phyloP scores from a whole-genome alignment of 2,797 vertebrate genomes.

The Gallinago stenura region DNA sequence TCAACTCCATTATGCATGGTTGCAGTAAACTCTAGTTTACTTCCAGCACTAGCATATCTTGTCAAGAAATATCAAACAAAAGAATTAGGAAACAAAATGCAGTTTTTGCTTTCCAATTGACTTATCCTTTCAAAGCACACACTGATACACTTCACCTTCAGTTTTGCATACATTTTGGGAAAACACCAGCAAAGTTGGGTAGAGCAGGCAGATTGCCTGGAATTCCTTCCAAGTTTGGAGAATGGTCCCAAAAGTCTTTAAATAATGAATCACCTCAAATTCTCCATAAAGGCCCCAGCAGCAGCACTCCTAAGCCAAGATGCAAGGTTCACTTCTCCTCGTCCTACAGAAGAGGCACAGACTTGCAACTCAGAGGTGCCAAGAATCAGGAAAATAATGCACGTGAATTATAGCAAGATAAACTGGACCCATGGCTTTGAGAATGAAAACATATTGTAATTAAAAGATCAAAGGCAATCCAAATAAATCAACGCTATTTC shows the following conservation, averaged over 20 bases:
- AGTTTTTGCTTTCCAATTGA: background rate
- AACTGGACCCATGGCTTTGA: conserved; percentile 43
- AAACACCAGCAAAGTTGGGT: conserved; percentile 25
- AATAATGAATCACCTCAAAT: conserved; percentile 57
- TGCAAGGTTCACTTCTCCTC: conserved; percentile 65
- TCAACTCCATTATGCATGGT: background rate
- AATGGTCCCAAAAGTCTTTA: conserved; percentile 61
- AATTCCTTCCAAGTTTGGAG: conserved; percentile 50
- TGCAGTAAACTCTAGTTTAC: conserved; percentile 1
- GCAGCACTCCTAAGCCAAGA: conserved; percentile 18
- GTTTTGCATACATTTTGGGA: conserved; percentile 40
- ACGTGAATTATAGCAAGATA: conserved; percentile 10
- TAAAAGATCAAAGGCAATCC: conserved; percentile 56
- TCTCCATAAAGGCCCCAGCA: conserved; percentile 42
- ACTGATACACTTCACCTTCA: background rate
- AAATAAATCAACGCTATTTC: conserved; percentile 5
- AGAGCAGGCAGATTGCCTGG: conserved; percentile 38
- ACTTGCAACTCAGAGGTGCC: conserved; percentile 46
- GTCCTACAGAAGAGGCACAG: conserved; percentile 44
- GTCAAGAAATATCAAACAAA: background rate
- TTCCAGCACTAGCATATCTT: background rate
- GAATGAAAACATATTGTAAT: conserved; percentile 34
- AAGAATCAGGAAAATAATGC: conserved; percentile 46
- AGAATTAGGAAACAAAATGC: background rate
- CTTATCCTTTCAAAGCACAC: background rate